A percentile compares a stretch with the other conserved stretches of the same genome.
Evolutionary conservation across 2,888 invertebrate genomes (phyloP).

Genomic region (Campoplex nolae): DNA sequence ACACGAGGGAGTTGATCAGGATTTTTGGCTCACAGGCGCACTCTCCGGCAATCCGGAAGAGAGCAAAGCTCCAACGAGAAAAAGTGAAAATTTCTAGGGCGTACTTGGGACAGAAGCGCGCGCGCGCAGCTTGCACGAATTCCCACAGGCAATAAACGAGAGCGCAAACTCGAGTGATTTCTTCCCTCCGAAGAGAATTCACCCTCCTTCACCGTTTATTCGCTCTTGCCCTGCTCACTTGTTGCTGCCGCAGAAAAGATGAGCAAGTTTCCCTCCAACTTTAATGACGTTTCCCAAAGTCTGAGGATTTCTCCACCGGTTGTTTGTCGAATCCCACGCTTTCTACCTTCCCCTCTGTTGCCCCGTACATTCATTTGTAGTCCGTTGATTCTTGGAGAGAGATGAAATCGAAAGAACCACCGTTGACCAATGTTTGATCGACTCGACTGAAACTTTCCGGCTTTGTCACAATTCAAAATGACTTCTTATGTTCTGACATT

Average conservation of each 20-base stretch:
- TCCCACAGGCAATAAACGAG: constrained; percentile 75
- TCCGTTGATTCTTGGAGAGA: background rate
- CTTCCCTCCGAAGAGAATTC: constrained; percentile 60
- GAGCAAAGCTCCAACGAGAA: background rate
- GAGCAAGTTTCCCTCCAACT: constrained; percentile 33
- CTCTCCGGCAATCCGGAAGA: constrained; percentile 5
- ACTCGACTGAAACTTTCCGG: too few relatives aligned
- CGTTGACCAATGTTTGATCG: too few relatives aligned
- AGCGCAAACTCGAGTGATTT: constrained; percentile 66
- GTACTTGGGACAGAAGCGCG: constrained; percentile 44
- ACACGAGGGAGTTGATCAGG: constrained; percentile 31
- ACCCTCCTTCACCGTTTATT: constrained; percentile 49
- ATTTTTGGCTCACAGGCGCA: constrained; percentile 51
- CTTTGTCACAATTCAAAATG: too few relatives aligned
- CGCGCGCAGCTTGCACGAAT: constrained; percentile 79
- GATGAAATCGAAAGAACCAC: too few relatives aligned
- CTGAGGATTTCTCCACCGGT: constrained; percentile 44
- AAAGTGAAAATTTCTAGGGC: constrained; percentile 64
- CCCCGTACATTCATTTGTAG: background rate
- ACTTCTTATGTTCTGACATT: too few relatives aligned
- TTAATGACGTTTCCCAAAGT: constrained; percentile 55
- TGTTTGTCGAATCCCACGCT: constrained; percentile 38
- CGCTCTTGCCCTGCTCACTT: background rate
- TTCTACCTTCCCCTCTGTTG: constrained; percentile 15
- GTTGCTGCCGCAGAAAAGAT: background rate